Conservation (phyloP, 1,140 invertebrate genomes). For the Cydia pomonella region DNA sequence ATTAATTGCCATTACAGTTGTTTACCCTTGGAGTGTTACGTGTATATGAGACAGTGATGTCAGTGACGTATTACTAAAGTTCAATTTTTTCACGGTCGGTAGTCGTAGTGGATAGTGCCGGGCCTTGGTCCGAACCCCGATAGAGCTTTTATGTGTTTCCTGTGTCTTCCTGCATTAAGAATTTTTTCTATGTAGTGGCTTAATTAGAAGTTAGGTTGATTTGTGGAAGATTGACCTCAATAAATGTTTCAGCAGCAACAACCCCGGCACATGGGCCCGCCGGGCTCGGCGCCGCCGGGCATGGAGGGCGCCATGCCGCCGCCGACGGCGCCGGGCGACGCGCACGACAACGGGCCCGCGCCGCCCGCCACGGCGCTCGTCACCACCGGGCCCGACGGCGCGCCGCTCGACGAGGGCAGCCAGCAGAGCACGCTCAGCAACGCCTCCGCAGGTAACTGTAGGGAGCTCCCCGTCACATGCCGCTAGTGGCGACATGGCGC, state of each 20-base stretch:
- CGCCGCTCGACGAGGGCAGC: slow-evolving; percentile 92
- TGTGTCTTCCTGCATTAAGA: no score
- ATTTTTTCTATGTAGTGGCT: no score
- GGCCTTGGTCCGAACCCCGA: no score
- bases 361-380: slow-evolving; percentile 90
- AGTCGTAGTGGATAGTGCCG: background rate
- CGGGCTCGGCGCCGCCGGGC: slow-evolving; percentile 48
- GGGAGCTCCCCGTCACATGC: no score
- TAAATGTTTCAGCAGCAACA: slow-evolving; percentile 2
- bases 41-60: background rate
- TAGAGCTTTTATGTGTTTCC: no score
- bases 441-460: slow-evolving; percentile 88
- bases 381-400: slow-evolving; percentile 93
- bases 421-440: slow-evolving; percentile 96
- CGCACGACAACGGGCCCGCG: slow-evolving; percentile 83
- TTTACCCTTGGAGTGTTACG: background rate
- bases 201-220: no score
- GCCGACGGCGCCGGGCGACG: slow-evolving; percentile 83
- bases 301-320: slow-evolving; percentile 72
- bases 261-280: slow-evolving; percentile 70
- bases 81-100: no score
- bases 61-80: no score
- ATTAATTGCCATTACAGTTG: background rate
- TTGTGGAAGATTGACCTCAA: no score
- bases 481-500: slow-evolving; percentile 82